Conservation (phyloP, 2,888 invertebrate genomes). For the Luperina nickerlii region DNA sequence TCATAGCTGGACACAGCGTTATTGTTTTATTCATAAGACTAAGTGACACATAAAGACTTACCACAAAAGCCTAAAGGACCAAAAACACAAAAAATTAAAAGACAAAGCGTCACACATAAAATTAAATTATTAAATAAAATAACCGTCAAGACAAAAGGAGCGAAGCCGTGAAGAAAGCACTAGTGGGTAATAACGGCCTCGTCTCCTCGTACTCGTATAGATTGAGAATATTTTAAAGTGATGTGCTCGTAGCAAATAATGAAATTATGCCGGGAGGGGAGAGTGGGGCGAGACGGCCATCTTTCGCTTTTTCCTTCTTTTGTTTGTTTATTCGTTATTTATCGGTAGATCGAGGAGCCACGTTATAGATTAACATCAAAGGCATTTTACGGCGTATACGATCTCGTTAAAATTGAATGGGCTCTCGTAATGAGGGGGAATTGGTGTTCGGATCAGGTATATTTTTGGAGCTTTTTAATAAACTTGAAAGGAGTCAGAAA, state of each 20-base stretch:
- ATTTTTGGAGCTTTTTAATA: slow-evolving; percentile 58
- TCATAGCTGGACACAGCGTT: neutral
- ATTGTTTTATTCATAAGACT: neutral
- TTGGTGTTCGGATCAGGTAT: slow-evolving; percentile 68
- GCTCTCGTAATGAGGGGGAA: slow-evolving; percentile 72
- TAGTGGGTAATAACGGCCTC: slow-evolving; percentile 63
- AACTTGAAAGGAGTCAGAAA: slow-evolving; percentile 55
- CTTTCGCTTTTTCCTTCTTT: slow-evolving; percentile 77
- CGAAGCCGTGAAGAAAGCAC: slow-evolving; percentile 52
- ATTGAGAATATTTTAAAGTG: slow-evolving; percentile 79
- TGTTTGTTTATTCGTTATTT: slow-evolving; percentile 86
- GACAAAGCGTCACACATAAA: slow-evolving; percentile 21
- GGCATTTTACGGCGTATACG: slow-evolving; percentile 75
- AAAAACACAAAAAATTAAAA: slow-evolving; percentile 1
- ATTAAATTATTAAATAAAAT: slow-evolving; percentile 21
- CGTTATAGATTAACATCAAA: slow-evolving; percentile 86
- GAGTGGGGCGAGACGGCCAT: slow-evolving; percentile 63
- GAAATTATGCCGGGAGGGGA: slow-evolving; percentile 78
- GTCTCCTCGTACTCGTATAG: slow-evolving; percentile 68
- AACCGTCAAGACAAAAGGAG: slow-evolving; percentile 37
- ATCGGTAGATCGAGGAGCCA: slow-evolving; percentile 83
- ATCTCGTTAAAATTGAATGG: slow-evolving; percentile 83
- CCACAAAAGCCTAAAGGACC: neutral
- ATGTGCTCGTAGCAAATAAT: slow-evolving; percentile 81
- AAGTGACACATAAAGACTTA: neutral